Evolutionary conservation across 2,797 vertebrate species (phyloP).

Genomic region (Anguilla anguilla): DNA sequence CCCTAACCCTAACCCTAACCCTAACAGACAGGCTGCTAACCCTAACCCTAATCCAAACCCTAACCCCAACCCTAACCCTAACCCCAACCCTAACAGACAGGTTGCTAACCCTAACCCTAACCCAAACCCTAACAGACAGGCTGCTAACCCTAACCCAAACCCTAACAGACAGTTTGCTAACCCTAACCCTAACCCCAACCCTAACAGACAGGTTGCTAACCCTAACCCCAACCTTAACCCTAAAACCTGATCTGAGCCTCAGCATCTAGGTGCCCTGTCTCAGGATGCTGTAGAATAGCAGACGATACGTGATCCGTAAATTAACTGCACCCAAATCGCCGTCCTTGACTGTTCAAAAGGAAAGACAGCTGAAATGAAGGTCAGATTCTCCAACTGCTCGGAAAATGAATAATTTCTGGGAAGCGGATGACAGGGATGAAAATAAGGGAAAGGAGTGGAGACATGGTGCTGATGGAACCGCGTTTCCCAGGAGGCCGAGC

Average conservation of each 20-base stretch:
- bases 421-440: conserved; percentile 31
- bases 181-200: too few species aligned
- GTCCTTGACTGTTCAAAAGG: conserved; percentile 26
- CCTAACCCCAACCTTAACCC: too few species aligned
- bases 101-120: background rate
- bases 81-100: too few species aligned
- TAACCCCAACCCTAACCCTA: too few species aligned
- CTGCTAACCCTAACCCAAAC: background rate
- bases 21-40: background rate
- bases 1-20: too few species aligned
- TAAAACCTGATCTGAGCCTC: background rate
- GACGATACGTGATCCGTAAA: conserved; percentile 23
- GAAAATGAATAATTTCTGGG: conserved; percentile 31
- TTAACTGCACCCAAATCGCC: conserved; percentile 28
- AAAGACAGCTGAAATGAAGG: conserved; percentile 27
- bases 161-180: background rate
- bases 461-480: background rate
- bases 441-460: conserved; percentile 21
- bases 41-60: too few species aligned
- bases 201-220: too few species aligned
- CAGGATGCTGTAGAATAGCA: conserved; percentile 11
- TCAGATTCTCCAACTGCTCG: conserved; percentile 29
- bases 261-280: background rate
- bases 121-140: too few species aligned
- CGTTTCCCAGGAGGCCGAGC: conserved; percentile 3